Percentiles rank a stretch among this genome's conserved stretches.
phyloP scores from a whole-genome alignment of 1,140 invertebrate genomes.

The Drosophila erecta region DNA sequence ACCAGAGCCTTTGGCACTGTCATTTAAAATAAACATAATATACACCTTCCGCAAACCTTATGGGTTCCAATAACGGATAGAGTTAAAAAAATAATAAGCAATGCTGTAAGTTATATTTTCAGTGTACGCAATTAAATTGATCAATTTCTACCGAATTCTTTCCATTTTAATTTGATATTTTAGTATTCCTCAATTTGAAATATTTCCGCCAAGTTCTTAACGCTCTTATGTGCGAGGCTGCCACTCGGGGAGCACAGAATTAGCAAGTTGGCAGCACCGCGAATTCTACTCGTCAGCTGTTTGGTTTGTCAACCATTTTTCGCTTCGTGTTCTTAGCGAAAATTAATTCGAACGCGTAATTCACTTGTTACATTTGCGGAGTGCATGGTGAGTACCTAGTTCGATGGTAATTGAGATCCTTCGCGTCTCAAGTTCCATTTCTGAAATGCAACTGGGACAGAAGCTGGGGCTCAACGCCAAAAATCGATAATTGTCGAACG shows the following conservation, averaged over 20 bases:
- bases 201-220: neutral
- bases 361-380: conserved; percentile 14
- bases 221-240: conserved; percentile 9
- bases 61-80: too few relatives aligned
- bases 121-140: too few relatives aligned
- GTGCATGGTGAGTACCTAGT: conserved; percentile 16
- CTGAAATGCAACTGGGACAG: neutral
- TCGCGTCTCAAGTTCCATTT: neutral
- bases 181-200: neutral
- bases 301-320: conserved; percentile 36
- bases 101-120: too few relatives aligned
- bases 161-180: too few relatives aligned
- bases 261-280: conserved; percentile 17
- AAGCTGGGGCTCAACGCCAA: conserved; percentile 16
- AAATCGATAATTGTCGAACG: conserved; percentile 67
- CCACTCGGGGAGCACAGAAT: conserved; percentile 14
- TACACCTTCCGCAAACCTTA: too few relatives aligned
- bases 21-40: too few relatives aligned
- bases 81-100: too few relatives aligned
- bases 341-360: conserved; percentile 47
- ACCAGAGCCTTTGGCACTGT: too few relatives aligned
- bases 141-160: too few relatives aligned
- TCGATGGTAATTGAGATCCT: neutral
- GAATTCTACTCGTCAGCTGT: conserved; percentile 36
- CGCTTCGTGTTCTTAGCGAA: conserved; percentile 54